These are phyloP conservation scores for Platysternon megacephalum DNA, from an alignment of 2,113 vertebrate species.

Conservation along the genomic window DNA sequence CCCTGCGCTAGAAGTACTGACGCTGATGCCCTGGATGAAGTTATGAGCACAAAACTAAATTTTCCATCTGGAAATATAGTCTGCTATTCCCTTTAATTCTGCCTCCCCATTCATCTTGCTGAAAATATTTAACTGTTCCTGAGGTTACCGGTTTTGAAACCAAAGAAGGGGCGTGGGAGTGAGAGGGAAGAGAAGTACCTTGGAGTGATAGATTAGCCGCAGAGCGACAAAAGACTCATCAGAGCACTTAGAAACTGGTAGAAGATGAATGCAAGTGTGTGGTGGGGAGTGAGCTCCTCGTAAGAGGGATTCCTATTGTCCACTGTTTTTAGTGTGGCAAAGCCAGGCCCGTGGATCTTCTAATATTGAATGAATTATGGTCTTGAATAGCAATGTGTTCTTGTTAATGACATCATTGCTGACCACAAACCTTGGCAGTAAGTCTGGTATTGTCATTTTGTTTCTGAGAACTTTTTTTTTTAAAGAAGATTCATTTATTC, in stretches of 20 bases:
- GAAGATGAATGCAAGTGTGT: slow-evolving; percentile 8
- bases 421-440: slow-evolving; percentile 33
- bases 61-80: slow-evolving; percentile 1
- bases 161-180: not conserved
- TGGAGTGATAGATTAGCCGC: slow-evolving; percentile 30
- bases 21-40: not conserved
- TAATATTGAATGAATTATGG: slow-evolving; percentile 57
- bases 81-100: not conserved
- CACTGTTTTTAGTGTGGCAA: slow-evolving; percentile 52
- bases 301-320: slow-evolving; percentile 50
- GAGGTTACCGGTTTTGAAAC: slow-evolving; percentile 19
- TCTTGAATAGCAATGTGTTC: slow-evolving; percentile 35
- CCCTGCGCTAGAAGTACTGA: no score
- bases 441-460: slow-evolving; percentile 17
- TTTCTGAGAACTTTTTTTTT: not conserved
- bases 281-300: not conserved
- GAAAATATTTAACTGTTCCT: slow-evolving; percentile 10
- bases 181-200: not conserved
- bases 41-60: not conserved
- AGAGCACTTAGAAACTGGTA: slow-evolving; percentile 8
- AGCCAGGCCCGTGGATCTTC: slow-evolving; percentile 56
- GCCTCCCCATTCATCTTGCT: not conserved
- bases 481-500: slow-evolving; percentile 19
- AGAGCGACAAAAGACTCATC: slow-evolving; percentile 32
- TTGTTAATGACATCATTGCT: slow-evolving; percentile 66